Conservation (phyloP, 2,797 vertebrate genomes). For the Esox lucius region DNA sequence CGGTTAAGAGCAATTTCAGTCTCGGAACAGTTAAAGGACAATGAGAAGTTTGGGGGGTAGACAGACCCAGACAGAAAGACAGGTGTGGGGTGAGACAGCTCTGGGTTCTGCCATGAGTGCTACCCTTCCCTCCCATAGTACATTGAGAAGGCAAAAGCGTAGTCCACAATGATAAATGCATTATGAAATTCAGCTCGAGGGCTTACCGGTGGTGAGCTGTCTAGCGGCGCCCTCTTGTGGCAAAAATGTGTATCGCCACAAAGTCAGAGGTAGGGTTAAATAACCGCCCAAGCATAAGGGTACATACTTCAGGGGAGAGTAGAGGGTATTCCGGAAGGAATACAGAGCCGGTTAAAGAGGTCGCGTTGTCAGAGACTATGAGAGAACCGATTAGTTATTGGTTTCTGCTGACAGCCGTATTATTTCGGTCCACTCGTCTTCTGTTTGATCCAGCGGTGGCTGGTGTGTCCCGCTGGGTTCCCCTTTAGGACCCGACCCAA, state of each 20-base stretch:
- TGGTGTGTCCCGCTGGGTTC: not conserved
- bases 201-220: constrained; percentile 39
- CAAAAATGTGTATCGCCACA: constrained; percentile 36
- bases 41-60: constrained; percentile 11
- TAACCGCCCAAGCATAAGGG: constrained; percentile 15
- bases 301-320: constrained; percentile 42
- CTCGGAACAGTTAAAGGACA: not conserved
- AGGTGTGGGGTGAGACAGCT: constrained; percentile 26
- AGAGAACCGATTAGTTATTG: constrained; percentile 12
- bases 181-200: constrained; percentile 43
- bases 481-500: not conserved
- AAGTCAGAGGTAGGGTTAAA: constrained; percentile 9
- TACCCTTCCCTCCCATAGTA: constrained; percentile 34
- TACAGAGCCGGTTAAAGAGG: constrained; percentile 45
- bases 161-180: constrained; percentile 33
- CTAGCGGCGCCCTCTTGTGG: constrained; percentile 42
- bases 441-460: constrained; percentile 42
- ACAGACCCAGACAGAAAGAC: constrained; percentile 27
- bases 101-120: constrained; percentile 31
- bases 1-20: not conserved
- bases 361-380: constrained; percentile 44
- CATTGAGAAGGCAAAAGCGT: constrained; percentile 11
- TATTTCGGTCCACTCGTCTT: constrained; percentile 65
- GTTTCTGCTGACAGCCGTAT: not conserved
- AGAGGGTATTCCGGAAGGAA: constrained; percentile 32